Conservation (phyloP, 2,797 vertebrate genomes). For the Acanthurus tractus region DNA sequence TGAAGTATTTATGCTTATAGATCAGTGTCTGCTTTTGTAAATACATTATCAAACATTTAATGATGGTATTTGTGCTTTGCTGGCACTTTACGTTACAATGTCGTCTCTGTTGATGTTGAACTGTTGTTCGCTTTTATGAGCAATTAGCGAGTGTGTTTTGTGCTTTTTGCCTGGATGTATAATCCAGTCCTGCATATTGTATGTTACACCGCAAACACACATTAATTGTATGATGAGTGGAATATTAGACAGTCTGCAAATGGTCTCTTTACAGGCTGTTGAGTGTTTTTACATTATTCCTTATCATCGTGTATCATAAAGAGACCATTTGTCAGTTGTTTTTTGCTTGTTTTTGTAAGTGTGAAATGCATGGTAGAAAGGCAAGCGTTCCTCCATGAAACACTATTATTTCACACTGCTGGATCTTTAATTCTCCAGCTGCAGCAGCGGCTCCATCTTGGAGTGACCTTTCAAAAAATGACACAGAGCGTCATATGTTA, state of each 20-base stretch:
- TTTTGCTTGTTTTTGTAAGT: neutral
- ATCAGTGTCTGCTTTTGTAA: neutral
- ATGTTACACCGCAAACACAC: neutral
- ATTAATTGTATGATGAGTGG: neutral
- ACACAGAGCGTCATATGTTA: conserved; percentile 56
- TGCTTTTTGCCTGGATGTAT: neutral
- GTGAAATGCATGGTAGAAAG: neutral
- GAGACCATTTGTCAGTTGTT: neutral
- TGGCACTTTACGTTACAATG: neutral
- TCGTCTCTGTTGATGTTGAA: neutral
- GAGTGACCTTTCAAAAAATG: conserved; percentile 71
- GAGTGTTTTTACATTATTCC: neutral
- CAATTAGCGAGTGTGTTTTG: neutral
- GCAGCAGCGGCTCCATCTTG: conserved; percentile 57
- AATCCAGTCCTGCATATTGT: neutral
- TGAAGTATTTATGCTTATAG: neutral
- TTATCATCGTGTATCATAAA: neutral
- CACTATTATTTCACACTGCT: conserved; percentile 17
- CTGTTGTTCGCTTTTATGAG: neutral
- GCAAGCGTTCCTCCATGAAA: conserved; percentile 23
- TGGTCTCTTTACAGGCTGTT: too few relatives aligned
- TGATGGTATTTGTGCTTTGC: neutral
- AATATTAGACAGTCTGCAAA: neutral
- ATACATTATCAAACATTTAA: neutral
- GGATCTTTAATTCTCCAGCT: conserved; percentile 50